A percentile compares a stretch with the other conserved stretches of the same genome.
Evolutionary conservation across 1,140 invertebrate genomes (phyloP).

Genomic region (Oreohelix idahoensis): DNA sequence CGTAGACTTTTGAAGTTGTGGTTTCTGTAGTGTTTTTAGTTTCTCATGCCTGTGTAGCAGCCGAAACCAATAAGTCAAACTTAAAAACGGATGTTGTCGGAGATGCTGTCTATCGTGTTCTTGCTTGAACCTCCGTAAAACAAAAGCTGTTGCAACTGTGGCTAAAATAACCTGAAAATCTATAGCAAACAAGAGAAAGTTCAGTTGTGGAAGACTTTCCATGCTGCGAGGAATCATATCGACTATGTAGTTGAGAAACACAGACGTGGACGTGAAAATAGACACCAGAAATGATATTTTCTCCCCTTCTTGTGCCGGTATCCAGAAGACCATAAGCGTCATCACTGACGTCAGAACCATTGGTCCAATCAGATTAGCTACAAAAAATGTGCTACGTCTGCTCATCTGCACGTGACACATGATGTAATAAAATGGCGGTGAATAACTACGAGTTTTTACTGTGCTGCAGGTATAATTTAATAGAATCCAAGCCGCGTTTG

Average conservation of each 20-base stretch:
- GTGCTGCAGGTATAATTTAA: constrained; percentile 43
- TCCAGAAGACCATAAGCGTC: constrained; percentile 75
- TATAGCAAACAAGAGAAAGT: not conserved
- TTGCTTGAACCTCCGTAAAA: not conserved
- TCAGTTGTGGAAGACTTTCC: constrained; percentile 79
- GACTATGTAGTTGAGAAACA: constrained; percentile 81
- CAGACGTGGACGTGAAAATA: constrained; percentile 73
- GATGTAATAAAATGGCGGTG: constrained; percentile 76
- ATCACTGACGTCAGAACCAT: constrained; percentile 76
- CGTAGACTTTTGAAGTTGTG: no score
- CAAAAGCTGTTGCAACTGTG: not conserved
- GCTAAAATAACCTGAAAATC: not conserved
- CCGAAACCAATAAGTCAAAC: not conserved
- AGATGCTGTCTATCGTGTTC: not conserved
- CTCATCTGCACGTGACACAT: constrained; percentile 81
- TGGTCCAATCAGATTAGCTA: constrained; percentile 76
- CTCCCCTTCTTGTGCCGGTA: constrained; percentile 77
- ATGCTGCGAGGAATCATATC: constrained; percentile 95
- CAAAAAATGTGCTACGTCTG: constrained; percentile 91
- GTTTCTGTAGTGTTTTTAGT: not conserved
- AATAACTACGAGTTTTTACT: constrained; percentile 78
- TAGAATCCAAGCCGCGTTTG: constrained; percentile 11
- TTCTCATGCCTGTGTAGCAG: not conserved
- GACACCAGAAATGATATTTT: constrained; percentile 84
- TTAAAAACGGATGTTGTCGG: not conserved